Evolutionary conservation across 2,113 vertebrate genomes (phyloP).

Genomic region (Bostrychus sinensis): DNA sequence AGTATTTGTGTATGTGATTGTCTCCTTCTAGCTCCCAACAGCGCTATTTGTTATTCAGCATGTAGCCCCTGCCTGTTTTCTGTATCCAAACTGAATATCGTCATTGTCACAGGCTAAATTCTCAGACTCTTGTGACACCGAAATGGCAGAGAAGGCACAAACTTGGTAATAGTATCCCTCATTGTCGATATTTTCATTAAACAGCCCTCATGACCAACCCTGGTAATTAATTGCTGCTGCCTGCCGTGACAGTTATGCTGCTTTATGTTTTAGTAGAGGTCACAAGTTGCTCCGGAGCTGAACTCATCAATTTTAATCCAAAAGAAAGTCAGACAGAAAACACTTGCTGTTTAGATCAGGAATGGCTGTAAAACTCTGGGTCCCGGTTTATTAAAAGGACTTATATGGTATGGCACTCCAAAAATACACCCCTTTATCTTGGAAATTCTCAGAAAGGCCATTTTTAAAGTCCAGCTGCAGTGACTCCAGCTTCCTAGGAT

Average conservation of each 20-base stretch:
- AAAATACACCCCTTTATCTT: slow-evolving; percentile 54
- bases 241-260: slow-evolving; percentile 43
- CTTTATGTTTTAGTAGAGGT: slow-evolving; percentile 24
- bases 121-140: slow-evolving; percentile 64
- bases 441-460: slow-evolving; percentile 31
- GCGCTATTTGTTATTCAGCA: slow-evolving; percentile 38
- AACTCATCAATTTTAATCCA: slow-evolving; percentile 9
- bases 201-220: slow-evolving; percentile 39
- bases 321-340: slow-evolving; percentile 8
- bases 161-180: slow-evolving; percentile 52
- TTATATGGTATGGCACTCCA: slow-evolving; percentile 52
- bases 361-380: slow-evolving; percentile 49
- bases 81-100: slow-evolving; percentile 59
- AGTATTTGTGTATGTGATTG: slow-evolving; percentile 41
- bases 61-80: slow-evolving; percentile 28
- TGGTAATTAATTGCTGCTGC: slow-evolving; percentile 43
- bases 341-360: slow-evolving; percentile 37
- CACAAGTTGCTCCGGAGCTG: slow-evolving; percentile 3
- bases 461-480: slow-evolving; percentile 43
- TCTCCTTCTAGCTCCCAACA: slow-evolving; percentile 20
- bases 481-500: slow-evolving; percentile 18
- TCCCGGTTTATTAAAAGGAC: slow-evolving; percentile 46
- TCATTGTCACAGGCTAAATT: slow-evolving; percentile 58
- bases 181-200: slow-evolving; percentile 45
- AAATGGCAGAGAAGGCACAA: slow-evolving; percentile 55